phyloP scores from a whole-genome alignment of 2,113 vertebrate genomes.

The Paraplagusia blochii region DNA sequence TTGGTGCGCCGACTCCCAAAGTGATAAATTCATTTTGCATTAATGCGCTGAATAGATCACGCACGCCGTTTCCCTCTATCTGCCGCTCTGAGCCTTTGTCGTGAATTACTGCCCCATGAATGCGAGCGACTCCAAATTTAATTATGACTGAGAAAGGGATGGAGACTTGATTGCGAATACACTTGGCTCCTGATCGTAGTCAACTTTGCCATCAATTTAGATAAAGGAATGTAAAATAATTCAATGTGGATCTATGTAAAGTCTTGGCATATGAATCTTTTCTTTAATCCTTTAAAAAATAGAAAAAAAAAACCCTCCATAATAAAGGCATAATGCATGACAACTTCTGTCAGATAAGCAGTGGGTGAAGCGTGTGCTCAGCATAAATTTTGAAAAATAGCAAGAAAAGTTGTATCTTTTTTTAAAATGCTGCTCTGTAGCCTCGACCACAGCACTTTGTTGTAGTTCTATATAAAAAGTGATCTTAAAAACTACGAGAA shows the following conservation, averaged over 20 bases:
- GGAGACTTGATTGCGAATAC: conserved; percentile 51
- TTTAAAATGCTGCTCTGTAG: too few relatives aligned
- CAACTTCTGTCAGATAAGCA: conserved; percentile 4
- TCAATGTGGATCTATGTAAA: conserved; percentile 54
- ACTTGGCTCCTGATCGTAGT: conserved; percentile 57
- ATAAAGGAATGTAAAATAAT: conserved; percentile 25
- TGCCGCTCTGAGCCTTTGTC: conserved; percentile 39
- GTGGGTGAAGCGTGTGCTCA: conserved; percentile 1
- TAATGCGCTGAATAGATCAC: conserved; percentile 61
- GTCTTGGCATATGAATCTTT: conserved; percentile 13
- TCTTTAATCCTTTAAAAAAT: too few relatives aligned
- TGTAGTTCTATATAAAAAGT: too few relatives aligned
- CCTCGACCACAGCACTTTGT: too few relatives aligned
- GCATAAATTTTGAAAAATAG: background rate
- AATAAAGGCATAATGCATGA: background rate
- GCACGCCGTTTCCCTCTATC: conserved; percentile 37
- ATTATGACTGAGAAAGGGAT: conserved; percentile 53
- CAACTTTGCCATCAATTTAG: conserved; percentile 59
- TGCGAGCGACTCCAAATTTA: conserved; percentile 52
- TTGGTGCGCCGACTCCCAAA: conserved; percentile 50
- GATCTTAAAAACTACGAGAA: too few relatives aligned
- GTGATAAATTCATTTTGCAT: conserved; percentile 72
- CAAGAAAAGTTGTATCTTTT: background rate
- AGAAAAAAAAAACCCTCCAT: conserved; percentile 8
- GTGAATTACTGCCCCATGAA: conserved; percentile 59